Percentiles rank a stretch among this genome's conserved stretches.
phyloP scores from a whole-genome alignment of 2,888 invertebrate species.

The Blastobasis lacticolella region DNA sequence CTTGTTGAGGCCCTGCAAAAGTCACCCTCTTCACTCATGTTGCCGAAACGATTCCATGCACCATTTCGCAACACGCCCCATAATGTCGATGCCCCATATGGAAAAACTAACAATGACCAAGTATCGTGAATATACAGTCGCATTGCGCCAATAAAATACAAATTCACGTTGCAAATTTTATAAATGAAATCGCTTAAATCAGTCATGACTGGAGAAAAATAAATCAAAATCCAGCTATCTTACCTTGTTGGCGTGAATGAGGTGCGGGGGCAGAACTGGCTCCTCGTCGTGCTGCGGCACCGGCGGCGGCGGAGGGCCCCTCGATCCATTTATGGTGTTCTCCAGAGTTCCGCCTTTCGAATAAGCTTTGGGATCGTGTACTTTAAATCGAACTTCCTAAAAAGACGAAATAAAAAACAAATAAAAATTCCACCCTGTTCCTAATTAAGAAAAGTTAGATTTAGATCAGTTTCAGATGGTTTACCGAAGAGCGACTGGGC shows the following conservation, averaged over 20 bases:
- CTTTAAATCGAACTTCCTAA: slow-evolving; percentile 95
- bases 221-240: not conserved
- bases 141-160: not conserved
- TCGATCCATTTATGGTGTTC: slow-evolving; percentile 89
- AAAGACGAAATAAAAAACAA: slow-evolving; percentile 3
- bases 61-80: slow-evolving; percentile 14
- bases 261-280: slow-evolving; percentile 78
- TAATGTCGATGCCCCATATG: not conserved
- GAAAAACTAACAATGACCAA: not conserved
- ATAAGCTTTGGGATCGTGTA: slow-evolving; percentile 93
- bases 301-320: slow-evolving; percentile 54
- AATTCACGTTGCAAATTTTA: slow-evolving; percentile 11
- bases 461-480: not conserved
- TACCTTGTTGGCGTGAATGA: slow-evolving; percentile 56
- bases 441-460: too few relatives aligned
- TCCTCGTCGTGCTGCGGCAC: slow-evolving; percentile 49
- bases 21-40: slow-evolving; percentile 7
- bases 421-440: too few relatives aligned
- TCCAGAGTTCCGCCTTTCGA: slow-evolving; percentile 92
- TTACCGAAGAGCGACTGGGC: slow-evolving; percentile 60
- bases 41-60: not conserved
- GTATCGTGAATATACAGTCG: not conserved
- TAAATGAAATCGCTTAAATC: too few relatives aligned
- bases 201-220: too few relatives aligned
- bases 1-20: slow-evolving; percentile 87